Evolutionary conservation across 1,140 invertebrate species (phyloP).

Genomic region (Trichonephila inaurata): DNA sequence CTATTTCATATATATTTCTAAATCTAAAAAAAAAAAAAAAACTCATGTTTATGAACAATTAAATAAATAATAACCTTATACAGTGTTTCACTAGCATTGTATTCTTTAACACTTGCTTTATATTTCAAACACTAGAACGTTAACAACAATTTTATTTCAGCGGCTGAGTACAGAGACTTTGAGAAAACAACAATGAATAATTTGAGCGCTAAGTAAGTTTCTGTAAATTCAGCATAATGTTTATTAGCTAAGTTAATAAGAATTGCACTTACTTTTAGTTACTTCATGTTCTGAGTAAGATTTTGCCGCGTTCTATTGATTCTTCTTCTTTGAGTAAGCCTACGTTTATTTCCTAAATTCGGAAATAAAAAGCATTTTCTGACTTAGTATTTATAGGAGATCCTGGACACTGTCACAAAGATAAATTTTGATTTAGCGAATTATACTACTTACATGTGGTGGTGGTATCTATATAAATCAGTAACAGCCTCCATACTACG

Average conservation of each 20-base stretch:
- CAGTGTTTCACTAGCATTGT: not conserved
- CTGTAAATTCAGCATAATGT: too few species aligned
- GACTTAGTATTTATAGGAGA: not conserved
- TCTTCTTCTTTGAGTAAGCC: not conserved
- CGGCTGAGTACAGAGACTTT: not conserved
- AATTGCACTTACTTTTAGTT: not conserved
- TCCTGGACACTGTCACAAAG: too few species aligned
- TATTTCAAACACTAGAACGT: not conserved
- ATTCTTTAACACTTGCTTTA: not conserved
- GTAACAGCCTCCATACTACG: too few species aligned
- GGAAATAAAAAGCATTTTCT: not conserved
- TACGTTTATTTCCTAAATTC: not conserved
- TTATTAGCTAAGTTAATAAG: not conserved
- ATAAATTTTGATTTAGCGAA: not conserved
- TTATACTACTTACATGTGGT: not conserved
- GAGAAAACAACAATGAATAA: constrained; percentile 33
- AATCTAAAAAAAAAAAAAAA: too few species aligned
- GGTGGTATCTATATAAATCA: too few species aligned
- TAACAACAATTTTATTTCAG: not conserved
- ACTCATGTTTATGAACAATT: too few species aligned
- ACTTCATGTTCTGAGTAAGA: not conserved
- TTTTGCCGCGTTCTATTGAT: not conserved
- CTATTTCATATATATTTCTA: not conserved
- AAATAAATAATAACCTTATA: not conserved
- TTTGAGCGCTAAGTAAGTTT: not conserved